A percentile compares a stretch with the other conserved stretches of the same genome.
Conservation (phyloP, 1,140 invertebrate genomes). For the Drosophila neocordata region DNA sequence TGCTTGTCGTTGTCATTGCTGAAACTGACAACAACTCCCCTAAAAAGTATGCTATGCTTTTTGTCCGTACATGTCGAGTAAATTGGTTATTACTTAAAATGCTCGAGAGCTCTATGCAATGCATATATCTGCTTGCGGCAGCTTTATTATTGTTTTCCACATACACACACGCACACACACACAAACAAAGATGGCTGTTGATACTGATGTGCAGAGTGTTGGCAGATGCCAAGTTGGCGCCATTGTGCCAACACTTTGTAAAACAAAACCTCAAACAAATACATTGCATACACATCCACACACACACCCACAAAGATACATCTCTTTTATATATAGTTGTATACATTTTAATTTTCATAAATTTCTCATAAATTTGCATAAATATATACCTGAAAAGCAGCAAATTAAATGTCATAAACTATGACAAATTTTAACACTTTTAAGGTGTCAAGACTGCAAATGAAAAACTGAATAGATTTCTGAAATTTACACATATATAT, state of each 20-base stretch:
- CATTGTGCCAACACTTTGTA: constrained; percentile 63
- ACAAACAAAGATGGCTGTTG: constrained; percentile 18
- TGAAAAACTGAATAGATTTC: too few relatives aligned
- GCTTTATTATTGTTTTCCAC: constrained; percentile 48
- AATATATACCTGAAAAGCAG: constrained; percentile 51
- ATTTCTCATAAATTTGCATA: constrained; percentile 70
- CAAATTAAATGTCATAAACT: neutral
- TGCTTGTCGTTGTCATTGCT: neutral
- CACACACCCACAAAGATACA: constrained; percentile 4
- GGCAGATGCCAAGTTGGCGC: constrained; percentile 71
- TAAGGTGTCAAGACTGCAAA: neutral
- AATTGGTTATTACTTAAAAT: constrained; percentile 65
- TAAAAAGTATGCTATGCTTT: constrained; percentile 32
- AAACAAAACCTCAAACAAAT: constrained; percentile 26
- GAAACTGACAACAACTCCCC: constrained; percentile 46
- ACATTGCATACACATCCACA: constrained; percentile 13
- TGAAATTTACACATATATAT: too few relatives aligned
- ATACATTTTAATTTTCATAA: constrained; percentile 67
- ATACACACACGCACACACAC: constrained; percentile 14
- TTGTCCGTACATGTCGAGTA: constrained; percentile 10
- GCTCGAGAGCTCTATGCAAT: neutral
- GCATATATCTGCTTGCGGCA: constrained; percentile 41
- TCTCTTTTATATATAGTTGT: neutral
- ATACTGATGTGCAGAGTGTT: constrained; percentile 75
- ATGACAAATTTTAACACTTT: neutral